Base-by-base conservation (phyloP, 2,113 vertebrate species). In the Dicentrarchus labrax region DNA sequence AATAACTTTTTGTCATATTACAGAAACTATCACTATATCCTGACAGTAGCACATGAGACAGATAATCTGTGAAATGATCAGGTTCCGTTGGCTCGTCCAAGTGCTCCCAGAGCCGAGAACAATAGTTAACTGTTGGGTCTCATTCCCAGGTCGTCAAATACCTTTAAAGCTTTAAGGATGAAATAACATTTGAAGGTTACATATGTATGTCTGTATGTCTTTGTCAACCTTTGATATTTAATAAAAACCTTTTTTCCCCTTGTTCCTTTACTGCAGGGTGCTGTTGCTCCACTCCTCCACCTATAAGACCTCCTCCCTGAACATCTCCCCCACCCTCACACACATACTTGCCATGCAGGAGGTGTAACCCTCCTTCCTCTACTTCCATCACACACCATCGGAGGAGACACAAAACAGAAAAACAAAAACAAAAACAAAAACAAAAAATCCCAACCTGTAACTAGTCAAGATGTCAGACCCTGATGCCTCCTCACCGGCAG, bases 381-480 rank as follows among this genome's bases (percentile, higher is more conserved):
- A 65, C 51, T 74, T 80, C 59, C 61, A 30, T 67, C 73, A 75
- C 45, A 62, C 47, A 48, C 69, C 43, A 38, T 15, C 30, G n/a
- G 71, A 80, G 76, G 72, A 85, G 77, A 79, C 71, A 50, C 8
- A 16, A 78, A 66, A 67, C 50, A 36, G 15, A 48, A 22, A 38
- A n/a, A 41, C 43, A 17, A 4, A 59, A 60, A 38, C 36, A 7
- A 45, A 67, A 24, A 54, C 9, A 65, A 36, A 36, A 67, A 47
- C 43, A 13, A 54, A 66, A 45, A 43, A 12, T 1, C 30, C 15
- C 47, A 65, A 43, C 68, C 78, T 65, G 72, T 50, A 68, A 81
- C 50, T 43, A 57, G 60, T 51, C 11, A 71, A 84, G 90, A 99
- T 99, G 98, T 97, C 97, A 0, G 97, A 98, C 61, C 93, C 97